Base-by-base conservation (phyloP, 2,113 vertebrate species). In the Ploceus nigricollis region DNA sequence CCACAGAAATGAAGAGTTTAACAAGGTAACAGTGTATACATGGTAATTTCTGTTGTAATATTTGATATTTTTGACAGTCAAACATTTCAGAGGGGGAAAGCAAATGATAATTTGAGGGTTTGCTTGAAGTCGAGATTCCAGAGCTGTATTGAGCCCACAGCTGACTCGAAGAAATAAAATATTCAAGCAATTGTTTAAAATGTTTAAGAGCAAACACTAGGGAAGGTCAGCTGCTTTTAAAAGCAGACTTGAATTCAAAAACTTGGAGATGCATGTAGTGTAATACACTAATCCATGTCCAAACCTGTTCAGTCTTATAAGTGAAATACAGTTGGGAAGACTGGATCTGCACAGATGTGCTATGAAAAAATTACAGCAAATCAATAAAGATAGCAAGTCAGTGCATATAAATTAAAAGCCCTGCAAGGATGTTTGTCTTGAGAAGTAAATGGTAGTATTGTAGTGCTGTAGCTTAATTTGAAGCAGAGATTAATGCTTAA, bases 1-100 rank as follows among this genome's bases (percentile, higher is more conserved):
- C 57, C 70, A 53, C 83, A 93, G 95, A 86, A 90, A 66, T 30
- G 50, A 91, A 65, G 35, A 60, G 82, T 89, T 95, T 92, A 96
- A 88, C 90, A 56, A 95, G 79, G 58, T 77, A 90, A 53, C 85
- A 3, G 0, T 54, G 71, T 73, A 47, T 56, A 78, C 68, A 31
- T 63, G 79, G 13, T 93, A 64, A 92, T 92, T 94, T 72, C 70
- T 90, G 50, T 48, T 87, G 80, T 81, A 83, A 75, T 88, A 57
- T 73, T 91, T 93, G 93, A 60, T 64, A 44, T 47, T 72, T 70
- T 58, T 83, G 85, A 66, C 1, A 12, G n/a, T 33, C n/a, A 30
- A 82, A 42, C 18, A 2, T 68, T 76, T 72, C 72, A 60, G 86
- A 89, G 27, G 13, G 20, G 21, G 28, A 48, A 68, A 48, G 70